phyloP scores from a whole-genome alignment of 2,888 invertebrate species.

The Drosophila phalerata region DNA sequence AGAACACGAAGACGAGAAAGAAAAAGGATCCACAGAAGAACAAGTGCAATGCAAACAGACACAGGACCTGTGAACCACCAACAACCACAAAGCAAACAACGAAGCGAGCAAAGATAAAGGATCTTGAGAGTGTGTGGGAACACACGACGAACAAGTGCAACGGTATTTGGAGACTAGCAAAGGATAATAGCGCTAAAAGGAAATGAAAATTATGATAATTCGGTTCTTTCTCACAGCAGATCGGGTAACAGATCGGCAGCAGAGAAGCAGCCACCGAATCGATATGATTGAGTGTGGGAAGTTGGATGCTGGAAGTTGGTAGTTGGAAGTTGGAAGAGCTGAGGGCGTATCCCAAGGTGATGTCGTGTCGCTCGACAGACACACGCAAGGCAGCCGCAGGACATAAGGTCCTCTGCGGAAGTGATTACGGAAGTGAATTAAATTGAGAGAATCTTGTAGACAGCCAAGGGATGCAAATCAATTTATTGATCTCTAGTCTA shows the following conservation, averaged over 20 bases:
- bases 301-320: constrained; percentile 23
- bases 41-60: constrained; percentile 76
- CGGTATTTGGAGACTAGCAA: constrained; percentile 74
- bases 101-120: constrained; percentile 65
- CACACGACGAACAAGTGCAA: constrained; percentile 75
- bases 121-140: constrained; percentile 74
- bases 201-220: constrained; percentile 82
- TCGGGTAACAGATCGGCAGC: constrained; percentile 67
- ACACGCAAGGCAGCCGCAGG: constrained; percentile 72
- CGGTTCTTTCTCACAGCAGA: constrained; percentile 73
- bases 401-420: constrained; percentile 58
- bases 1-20: constrained; percentile 5
- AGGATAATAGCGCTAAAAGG: constrained; percentile 79
- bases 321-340: constrained; percentile 13
- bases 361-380: constrained; percentile 71
- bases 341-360: constrained; percentile 43
- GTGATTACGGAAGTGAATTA: constrained; percentile 71
- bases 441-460: constrained; percentile 33
- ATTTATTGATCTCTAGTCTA: constrained; percentile 50
- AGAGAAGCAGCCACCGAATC: constrained; percentile 27
- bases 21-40: constrained; percentile 63
- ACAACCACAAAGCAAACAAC: constrained; percentile 76
- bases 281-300: constrained; percentile 76
- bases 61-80: constrained; percentile 54
- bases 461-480: constrained; percentile 54